Conservation (phyloP, 2,888 invertebrate species). For the Trissoscelio sp. region DNA sequence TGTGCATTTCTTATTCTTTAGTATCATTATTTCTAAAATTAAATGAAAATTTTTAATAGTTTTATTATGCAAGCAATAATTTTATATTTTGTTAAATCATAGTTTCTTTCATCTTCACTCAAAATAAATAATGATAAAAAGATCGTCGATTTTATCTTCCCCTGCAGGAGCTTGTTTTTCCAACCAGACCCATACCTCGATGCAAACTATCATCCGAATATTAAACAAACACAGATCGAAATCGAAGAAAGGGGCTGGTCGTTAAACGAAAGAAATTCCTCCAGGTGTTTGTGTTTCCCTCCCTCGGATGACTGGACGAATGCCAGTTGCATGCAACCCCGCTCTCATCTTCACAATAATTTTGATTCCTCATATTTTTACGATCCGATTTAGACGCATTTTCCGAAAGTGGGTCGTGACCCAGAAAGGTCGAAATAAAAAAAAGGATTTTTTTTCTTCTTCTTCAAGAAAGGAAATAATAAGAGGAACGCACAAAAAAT, state of each 20-base stretch:
- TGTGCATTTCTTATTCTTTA: too few relatives aligned
- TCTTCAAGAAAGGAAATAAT: slow-evolving; percentile 19
- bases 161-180: slow-evolving; percentile 28
- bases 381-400: slow-evolving; percentile 34
- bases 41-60: too few relatives aligned
- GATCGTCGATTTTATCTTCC: slow-evolving; percentile 13
- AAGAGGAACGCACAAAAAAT: slow-evolving; percentile 17
- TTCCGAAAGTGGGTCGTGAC: slow-evolving; percentile 46
- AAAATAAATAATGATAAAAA: slow-evolving; percentile 14
- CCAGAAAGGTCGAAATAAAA: slow-evolving; percentile 17
- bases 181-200: slow-evolving; percentile 10
- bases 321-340: slow-evolving; percentile 15
- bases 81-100: too few relatives aligned
- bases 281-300: slow-evolving; percentile 19
- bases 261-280: slow-evolving; percentile 27
- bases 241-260: slow-evolving; percentile 47
- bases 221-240: slow-evolving; percentile 25
- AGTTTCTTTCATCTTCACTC: background rate
- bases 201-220: slow-evolving; percentile 11
- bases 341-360: background rate
- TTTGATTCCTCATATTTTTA: slow-evolving; percentile 29
- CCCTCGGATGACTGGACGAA: slow-evolving; percentile 31
- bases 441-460: too few relatives aligned
- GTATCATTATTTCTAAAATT: too few relatives aligned
- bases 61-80: too few relatives aligned